Conservation (phyloP, 1,140 invertebrate genomes). For the Eriocheir sinensis region DNA sequence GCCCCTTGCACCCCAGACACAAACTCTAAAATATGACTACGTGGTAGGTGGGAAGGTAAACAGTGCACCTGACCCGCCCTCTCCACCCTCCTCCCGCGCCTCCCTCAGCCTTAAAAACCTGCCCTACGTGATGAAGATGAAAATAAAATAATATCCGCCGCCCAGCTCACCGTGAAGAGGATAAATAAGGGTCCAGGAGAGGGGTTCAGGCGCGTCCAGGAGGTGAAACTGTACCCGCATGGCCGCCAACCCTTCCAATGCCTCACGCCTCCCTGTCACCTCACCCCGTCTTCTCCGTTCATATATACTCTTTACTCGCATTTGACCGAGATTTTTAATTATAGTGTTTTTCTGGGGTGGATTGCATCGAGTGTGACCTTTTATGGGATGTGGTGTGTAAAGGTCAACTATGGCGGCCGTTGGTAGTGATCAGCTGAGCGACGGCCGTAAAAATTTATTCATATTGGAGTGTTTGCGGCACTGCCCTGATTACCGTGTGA, state of each 20-base stretch:
- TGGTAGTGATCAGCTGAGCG: constrained; percentile 10
- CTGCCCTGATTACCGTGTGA: background rate
- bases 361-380: too few relatives aligned
- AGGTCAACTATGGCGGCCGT: background rate
- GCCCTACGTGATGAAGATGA: background rate
- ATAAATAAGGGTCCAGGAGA: background rate
- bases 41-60: background rate
- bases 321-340: too few relatives aligned
- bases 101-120: background rate
- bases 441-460: constrained; percentile 14
- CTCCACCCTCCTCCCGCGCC: background rate
- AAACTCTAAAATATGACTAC: background rate
- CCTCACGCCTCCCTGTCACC: background rate
- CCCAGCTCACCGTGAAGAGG: background rate
- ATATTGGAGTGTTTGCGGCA: background rate
- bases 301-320: too few relatives aligned
- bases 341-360: too few relatives aligned
- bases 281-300: background rate
- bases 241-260: background rate
- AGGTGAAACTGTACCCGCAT: constrained; percentile 5
- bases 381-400: background rate
- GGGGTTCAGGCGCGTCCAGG: background rate
- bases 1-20: background rate
- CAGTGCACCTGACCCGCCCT: background rate
- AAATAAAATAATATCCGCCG: background rate